phyloP scores from a whole-genome alignment of 2,113 vertebrate genomes.

The Alectura lathami region DNA sequence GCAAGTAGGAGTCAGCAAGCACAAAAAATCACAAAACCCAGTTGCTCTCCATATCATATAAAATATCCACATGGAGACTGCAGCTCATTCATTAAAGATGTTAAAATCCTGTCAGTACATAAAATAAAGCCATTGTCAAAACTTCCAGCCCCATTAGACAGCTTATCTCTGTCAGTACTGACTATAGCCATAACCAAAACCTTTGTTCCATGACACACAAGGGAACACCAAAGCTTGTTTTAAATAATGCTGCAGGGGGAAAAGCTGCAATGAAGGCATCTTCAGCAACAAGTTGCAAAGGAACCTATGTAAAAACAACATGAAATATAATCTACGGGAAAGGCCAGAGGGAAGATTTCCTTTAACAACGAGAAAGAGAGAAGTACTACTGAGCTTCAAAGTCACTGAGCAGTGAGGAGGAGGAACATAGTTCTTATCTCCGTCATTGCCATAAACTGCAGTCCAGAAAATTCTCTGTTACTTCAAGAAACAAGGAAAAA shows the following conservation, averaged over 20 bases:
- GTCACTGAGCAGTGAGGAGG: background rate
- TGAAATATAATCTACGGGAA: background rate
- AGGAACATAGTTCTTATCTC: background rate
- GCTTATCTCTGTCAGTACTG: background rate
- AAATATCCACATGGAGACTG: background rate
- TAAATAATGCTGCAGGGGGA: background rate
- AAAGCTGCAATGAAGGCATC: background rate
- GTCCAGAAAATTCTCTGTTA: background rate
- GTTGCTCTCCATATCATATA: background rate
- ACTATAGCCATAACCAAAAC: background rate
- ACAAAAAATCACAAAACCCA: background rate
- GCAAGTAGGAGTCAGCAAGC: background rate
- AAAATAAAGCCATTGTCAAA: background rate
- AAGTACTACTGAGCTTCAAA: background rate
- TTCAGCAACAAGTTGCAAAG: background rate
- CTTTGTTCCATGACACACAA: fast-evolving
- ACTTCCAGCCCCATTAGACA: background rate
- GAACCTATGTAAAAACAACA: background rate
- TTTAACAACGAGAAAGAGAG: background rate
- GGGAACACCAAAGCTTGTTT: background rate
- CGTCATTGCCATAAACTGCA: no score
- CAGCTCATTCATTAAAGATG: background rate
- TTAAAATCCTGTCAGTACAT: background rate
- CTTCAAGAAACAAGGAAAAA: background rate
- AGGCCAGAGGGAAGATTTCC: background rate